These are phyloP conservation scores for Tinea pellionella DNA, from an alignment of 2,888 invertebrate species.

Conservation along the genomic window DNA sequence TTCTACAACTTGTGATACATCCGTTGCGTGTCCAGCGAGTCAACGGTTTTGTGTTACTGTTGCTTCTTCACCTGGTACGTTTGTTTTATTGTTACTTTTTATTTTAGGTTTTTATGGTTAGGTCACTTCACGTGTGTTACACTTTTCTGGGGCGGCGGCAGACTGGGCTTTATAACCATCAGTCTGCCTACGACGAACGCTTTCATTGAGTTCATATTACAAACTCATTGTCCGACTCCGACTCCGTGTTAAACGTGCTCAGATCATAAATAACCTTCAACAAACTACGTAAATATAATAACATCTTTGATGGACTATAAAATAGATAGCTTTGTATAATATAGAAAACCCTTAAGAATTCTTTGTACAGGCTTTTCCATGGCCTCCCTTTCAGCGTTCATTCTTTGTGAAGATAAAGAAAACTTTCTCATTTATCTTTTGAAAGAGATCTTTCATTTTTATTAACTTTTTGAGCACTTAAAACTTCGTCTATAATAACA, in stretches of 20 bases:
- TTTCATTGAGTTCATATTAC: no score
- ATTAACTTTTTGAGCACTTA: not conserved
- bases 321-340: not conserved
- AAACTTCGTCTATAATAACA: not conserved
- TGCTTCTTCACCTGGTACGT: not conserved
- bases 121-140: no score
- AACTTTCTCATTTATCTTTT: constrained; percentile 8
- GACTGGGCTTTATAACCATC: no score
- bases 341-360: not conserved
- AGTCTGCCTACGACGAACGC: no score
- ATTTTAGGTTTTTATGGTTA: no score
- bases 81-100: no score
- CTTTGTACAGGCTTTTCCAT: not conserved
- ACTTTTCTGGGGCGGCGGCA: no score
- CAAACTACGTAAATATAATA: not conserved
- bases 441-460: constrained; percentile 3
- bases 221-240: no score
- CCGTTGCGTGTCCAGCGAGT: not conserved
- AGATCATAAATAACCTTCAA: not conserved
- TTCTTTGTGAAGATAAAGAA: constrained; percentile 2
- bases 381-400: not conserved
- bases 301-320: not conserved
- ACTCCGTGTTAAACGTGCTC: no score
- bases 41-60: not conserved
- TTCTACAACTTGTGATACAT: not conserved